Evolutionary conservation across 2,888 invertebrate species (phyloP).

Genomic region (Caradrina clavipalpis): DNA sequence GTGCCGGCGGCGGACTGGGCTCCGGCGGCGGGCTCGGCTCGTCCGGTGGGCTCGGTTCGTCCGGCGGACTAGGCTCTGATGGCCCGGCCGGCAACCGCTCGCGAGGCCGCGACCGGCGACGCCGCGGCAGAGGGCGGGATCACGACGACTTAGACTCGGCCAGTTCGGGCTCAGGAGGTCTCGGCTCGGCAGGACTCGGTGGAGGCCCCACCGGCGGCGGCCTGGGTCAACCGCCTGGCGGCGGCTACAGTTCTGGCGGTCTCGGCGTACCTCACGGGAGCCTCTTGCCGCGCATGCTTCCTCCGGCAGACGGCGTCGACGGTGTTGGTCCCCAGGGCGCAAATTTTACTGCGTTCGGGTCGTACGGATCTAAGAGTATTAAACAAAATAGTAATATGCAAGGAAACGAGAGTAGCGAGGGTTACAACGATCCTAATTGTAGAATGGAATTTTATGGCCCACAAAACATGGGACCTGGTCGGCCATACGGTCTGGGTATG

Average conservation of each 20-base stretch:
- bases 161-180: conserved; percentile 72
- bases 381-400: conserved; percentile 66
- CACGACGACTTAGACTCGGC: conserved; percentile 77
- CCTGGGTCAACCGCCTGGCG: conserved; percentile 72
- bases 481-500: conserved; percentile 77
- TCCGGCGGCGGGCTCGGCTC: conserved; percentile 70
- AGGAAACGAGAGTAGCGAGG: conserved; percentile 70
- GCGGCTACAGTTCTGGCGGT: conserved; percentile 84
- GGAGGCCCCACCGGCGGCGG: conserved; percentile 75
- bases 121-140: conserved; percentile 86
- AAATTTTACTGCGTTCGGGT: conserved; percentile 88
- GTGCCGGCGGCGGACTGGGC: conserved; percentile 71
- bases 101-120: conserved; percentile 82
- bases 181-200: conserved; percentile 74
- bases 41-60: conserved; percentile 67
- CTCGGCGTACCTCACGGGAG: conserved; percentile 85
- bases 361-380: conserved; percentile 82
- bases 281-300: conserved; percentile 87
- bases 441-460: conserved; percentile 78
- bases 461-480: conserved; percentile 82
- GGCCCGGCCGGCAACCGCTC: conserved; percentile 69
- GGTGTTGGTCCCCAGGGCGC: conserved; percentile 81
- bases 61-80: conserved; percentile 67
- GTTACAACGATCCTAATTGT: conserved; percentile 69
- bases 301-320: conserved; percentile 75